Percentiles rank a stretch among this genome's conserved stretches.
These are phyloP conservation scores for Caenorhabditis virilis DNA, from an alignment of 2,888 invertebrate species.

Conservation along the genomic window DNA sequence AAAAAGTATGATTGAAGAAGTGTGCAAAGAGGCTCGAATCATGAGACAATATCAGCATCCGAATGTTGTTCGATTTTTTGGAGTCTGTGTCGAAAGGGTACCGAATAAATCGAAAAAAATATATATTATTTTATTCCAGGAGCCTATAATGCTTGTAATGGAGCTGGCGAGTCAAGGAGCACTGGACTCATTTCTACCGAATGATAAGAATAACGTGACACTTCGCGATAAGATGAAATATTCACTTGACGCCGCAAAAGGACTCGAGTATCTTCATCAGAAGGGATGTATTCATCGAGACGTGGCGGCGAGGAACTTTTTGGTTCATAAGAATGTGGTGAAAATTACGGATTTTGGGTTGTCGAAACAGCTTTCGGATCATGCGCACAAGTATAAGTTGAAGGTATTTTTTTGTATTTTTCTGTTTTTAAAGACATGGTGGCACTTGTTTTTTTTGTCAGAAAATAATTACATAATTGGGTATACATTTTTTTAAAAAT, in stretches of 20 bases:
- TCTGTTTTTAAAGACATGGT: not conserved
- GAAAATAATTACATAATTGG: too few species aligned
- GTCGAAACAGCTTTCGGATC: slow-evolving; percentile 46
- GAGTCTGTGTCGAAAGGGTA: slow-evolving; percentile 51
- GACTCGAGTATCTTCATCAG: slow-evolving; percentile 53
- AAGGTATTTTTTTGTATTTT: slow-evolving; percentile 10
- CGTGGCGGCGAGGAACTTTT: slow-evolving; percentile 52
- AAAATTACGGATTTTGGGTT: slow-evolving; percentile 57
- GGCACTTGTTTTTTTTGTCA: too few species aligned
- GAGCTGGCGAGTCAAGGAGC: slow-evolving; percentile 50
- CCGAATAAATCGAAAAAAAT: not conserved
- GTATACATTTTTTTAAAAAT: too few species aligned
- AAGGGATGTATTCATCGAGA: slow-evolving; percentile 55
- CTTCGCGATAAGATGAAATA: slow-evolving; percentile 33
- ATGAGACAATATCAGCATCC: slow-evolving; percentile 55
- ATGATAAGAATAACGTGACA: slow-evolving; percentile 28
- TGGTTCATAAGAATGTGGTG: slow-evolving; percentile 42
- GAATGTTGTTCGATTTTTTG: slow-evolving; percentile 51
- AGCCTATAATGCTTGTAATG: slow-evolving; percentile 57
- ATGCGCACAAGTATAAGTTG: slow-evolving; percentile 51
- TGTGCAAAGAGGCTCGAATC: slow-evolving; percentile 54
- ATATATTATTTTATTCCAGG: slow-evolving; percentile 8
- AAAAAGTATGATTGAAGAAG: slow-evolving; percentile 49
- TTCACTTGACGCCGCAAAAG: slow-evolving; percentile 48
- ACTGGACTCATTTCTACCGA: slow-evolving; percentile 43